phyloP scores from a whole-genome alignment of 2,113 vertebrate species.

The Rhabdornis inornatus region DNA sequence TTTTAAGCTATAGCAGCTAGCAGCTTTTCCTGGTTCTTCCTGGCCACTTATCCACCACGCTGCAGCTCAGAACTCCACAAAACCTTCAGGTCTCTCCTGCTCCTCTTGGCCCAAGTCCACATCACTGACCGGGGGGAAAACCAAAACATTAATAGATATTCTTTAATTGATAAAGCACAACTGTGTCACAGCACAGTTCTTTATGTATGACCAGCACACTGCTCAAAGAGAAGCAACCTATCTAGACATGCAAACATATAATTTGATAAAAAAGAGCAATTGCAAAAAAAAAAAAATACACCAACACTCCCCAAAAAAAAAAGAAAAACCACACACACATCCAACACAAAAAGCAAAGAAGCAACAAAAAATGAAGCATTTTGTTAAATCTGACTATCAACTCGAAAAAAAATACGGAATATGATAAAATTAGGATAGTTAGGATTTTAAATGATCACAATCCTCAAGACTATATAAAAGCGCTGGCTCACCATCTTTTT shows the following conservation, averaged over 20 bases:
- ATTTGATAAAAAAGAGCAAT: not conserved
- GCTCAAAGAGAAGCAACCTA: not conserved
- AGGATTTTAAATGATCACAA: not conserved
- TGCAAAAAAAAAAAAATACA: not conserved
- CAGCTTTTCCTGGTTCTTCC: not conserved
- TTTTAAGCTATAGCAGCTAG: not conserved
- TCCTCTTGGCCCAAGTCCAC: not conserved
- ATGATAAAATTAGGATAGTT: not conserved
- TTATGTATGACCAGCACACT: not conserved
- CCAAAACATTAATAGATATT: not conserved
- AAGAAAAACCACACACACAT: not conserved
- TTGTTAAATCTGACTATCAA: not conserved
- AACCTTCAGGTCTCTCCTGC: not conserved
- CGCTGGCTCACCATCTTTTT: not conserved
- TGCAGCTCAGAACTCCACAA: not conserved
- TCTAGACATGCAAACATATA: not conserved
- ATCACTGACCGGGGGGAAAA: not conserved
- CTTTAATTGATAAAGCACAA: not conserved
- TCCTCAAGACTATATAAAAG: not conserved
- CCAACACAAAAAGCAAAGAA: too few relatives aligned
- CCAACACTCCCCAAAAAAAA: too few relatives aligned
- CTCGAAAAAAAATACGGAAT: not conserved
- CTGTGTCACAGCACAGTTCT: not conserved
- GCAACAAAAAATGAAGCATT: not conserved
- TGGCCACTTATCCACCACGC: not conserved